A percentile compares a stretch with the other conserved stretches of the same genome.
Evolutionary conservation across 2,113 vertebrate genomes (phyloP).

Genomic region (Sitta europaea): DNA sequence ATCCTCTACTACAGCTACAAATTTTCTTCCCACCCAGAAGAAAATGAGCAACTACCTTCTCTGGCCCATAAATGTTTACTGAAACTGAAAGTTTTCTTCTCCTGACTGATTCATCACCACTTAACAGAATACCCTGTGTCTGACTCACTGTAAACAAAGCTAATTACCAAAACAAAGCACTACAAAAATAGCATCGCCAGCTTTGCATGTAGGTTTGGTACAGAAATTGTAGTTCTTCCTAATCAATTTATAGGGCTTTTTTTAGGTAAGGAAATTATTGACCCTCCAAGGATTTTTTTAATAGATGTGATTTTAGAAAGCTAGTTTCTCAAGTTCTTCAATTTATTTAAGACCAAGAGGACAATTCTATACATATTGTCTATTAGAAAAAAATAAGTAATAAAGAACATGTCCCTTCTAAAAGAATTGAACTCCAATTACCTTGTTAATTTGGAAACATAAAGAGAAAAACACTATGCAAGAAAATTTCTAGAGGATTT

Average conservation of each 20-base stretch:
- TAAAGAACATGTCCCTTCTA: not conserved
- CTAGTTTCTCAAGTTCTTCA: not conserved
- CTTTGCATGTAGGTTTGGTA: not conserved
- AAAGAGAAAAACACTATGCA: not conserved
- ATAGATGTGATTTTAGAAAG: not conserved
- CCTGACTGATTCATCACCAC: not conserved
- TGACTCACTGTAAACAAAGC: not conserved
- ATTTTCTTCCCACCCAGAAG: not conserved
- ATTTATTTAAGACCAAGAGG: not conserved
- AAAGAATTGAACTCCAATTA: not conserved
- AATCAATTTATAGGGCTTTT: not conserved
- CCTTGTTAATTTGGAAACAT: rapidly evolving
- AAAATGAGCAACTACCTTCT: not conserved
- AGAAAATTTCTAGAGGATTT: not conserved
- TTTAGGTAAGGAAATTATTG: not conserved
- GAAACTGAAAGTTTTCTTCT: not conserved
- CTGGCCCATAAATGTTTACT: rapidly evolving
- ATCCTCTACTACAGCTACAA: not conserved
- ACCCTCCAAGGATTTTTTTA: not conserved
- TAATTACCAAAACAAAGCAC: not conserved
- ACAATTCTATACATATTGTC: not conserved
- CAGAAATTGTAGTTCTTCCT: not conserved
- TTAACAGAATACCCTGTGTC: not conserved
- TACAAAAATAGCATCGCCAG: rapidly evolving
- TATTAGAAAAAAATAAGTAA: not conserved